These are phyloP conservation scores for Aix galericulata DNA, from an alignment of 2,113 vertebrate genomes.

Conservation along the genomic window DNA sequence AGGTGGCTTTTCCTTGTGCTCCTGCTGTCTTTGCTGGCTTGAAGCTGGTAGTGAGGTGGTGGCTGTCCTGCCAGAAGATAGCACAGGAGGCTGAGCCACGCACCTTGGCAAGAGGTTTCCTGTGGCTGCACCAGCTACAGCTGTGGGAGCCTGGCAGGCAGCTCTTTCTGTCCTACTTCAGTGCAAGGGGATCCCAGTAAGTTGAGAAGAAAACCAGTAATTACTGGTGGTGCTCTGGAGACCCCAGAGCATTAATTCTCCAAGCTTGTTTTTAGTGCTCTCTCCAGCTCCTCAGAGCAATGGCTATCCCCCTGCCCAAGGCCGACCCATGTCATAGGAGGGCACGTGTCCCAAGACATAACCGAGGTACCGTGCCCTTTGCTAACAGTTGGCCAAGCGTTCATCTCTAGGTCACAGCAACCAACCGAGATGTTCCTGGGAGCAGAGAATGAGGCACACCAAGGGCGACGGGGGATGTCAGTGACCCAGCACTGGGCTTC, in stretches of 20 bases:
- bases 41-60: not conserved
- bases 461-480: rapidly evolving
- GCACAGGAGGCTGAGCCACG: rapidly evolving
- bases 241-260: not conserved
- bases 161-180: not conserved
- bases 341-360: rapidly evolving
- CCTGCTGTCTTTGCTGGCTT: not conserved
- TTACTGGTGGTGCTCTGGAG: not conserved
- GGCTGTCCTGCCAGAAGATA: not conserved
- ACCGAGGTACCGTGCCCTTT: not conserved
- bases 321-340: not conserved
- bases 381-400: not conserved
- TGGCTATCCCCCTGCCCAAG: not conserved
- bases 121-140: not conserved
- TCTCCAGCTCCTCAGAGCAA: not conserved
- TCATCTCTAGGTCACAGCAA: not conserved
- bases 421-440: not conserved
- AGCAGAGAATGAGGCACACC: not conserved
- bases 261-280: not conserved
- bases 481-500: not conserved
- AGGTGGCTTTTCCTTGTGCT: not conserved
- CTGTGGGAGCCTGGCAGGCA: not conserved
- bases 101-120: not conserved
- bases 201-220: not conserved
- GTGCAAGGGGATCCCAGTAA: not conserved